Conservation (phyloP, 2,888 invertebrate species). For the Nemotelus pantherinus region DNA sequence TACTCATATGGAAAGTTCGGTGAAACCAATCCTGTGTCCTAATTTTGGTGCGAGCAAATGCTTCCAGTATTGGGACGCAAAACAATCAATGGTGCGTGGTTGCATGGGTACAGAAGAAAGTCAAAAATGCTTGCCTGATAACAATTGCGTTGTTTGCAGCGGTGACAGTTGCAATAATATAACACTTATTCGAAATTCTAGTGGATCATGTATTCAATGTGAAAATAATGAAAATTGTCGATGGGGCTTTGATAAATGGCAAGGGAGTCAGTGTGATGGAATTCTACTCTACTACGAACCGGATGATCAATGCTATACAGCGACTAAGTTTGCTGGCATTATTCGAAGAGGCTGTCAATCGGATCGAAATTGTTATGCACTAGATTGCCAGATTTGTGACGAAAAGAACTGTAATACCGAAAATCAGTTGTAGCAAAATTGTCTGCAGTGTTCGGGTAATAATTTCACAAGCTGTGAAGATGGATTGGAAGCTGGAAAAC, state of each 20-base stretch:
- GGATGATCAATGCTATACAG: slow-evolving; percentile 29
- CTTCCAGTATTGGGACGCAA: neutral
- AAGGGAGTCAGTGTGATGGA: neutral
- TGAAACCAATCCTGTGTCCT: neutral
- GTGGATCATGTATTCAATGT: slow-evolving; percentile 42
- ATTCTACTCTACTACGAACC: neutral
- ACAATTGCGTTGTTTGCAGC: slow-evolving; percentile 55
- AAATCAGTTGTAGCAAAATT: slow-evolving; percentile 18
- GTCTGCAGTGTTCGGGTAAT: slow-evolving; percentile 30
- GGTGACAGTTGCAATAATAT: slow-evolving; percentile 54
- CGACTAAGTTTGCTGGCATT: neutral
- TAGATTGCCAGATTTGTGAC: slow-evolving; percentile 16
- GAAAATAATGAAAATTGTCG: neutral
- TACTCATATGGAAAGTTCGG: neutral
- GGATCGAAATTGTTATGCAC: neutral
- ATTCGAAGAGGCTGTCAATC: slow-evolving; percentile 36
- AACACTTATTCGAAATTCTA: slow-evolving; percentile 41
- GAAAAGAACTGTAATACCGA: slow-evolving; percentile 38
- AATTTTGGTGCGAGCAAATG: slow-evolving; percentile 23
- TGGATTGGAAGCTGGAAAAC: neutral
- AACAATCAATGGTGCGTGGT: slow-evolving; percentile 56
- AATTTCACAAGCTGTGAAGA: neutral
- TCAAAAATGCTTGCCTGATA: slow-evolving; percentile 54
- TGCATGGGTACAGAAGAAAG: slow-evolving; percentile 57
- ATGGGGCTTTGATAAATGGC: slow-evolving; percentile 2